Evolutionary conservation across 2,113 vertebrate species (phyloP).

Genomic region (Gorsachius goisagi): DNA sequence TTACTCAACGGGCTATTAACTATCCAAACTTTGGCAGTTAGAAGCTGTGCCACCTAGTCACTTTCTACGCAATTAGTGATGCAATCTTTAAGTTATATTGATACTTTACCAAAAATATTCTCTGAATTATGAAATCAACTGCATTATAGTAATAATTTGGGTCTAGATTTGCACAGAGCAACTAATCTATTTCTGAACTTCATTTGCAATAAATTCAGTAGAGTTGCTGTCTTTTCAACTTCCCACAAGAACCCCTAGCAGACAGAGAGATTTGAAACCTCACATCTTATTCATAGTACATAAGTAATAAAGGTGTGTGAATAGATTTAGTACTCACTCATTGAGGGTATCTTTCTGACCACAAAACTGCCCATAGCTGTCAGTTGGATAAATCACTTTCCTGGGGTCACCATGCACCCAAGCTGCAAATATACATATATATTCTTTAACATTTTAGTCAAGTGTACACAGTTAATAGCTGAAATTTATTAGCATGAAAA

Average conservation of each 20-base stretch:
- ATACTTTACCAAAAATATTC: not conserved
- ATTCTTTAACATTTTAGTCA: not conserved
- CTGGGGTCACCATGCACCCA: constrained; percentile 94
- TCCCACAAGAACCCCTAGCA: not conserved
- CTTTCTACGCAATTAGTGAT: not conserved
- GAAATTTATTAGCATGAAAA: constrained; percentile 15
- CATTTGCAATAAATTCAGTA: not conserved
- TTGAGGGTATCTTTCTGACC: constrained; percentile 88
- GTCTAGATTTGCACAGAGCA: not conserved
- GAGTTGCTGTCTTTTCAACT: not conserved
- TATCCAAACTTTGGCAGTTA: not conserved
- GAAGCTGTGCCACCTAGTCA: not conserved
- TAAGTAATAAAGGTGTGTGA: not conserved
- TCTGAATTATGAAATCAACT: not conserved
- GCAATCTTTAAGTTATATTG: not conserved
- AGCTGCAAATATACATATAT: constrained; percentile 74
- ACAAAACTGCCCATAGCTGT: constrained; percentile 95
- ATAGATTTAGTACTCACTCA: constrained; percentile 82
- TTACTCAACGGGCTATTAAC: not conserved
- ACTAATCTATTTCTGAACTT: not conserved
- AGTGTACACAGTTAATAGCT: not conserved
- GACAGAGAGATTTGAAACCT: not conserved
- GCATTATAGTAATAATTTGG: not conserved
- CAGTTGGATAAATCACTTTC: constrained; percentile 91
- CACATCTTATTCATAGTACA: not conserved